A percentile compares a stretch with the other conserved stretches of the same genome.
These are phyloP conservation scores for Teleogryllus oceanicus DNA, from an alignment of 2,888 invertebrate genomes.

Conservation along the genomic window DNA sequence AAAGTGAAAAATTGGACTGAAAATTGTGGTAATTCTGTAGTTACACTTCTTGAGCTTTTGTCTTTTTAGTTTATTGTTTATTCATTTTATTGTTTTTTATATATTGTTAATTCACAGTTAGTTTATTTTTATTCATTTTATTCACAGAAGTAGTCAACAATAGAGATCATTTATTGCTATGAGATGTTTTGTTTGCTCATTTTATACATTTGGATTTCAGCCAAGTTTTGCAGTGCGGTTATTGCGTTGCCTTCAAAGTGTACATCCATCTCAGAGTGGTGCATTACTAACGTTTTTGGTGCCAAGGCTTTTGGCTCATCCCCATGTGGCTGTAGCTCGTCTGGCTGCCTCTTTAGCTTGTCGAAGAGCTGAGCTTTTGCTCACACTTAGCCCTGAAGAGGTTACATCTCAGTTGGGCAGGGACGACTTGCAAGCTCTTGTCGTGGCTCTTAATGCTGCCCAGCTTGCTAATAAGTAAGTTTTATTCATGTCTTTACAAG, in stretches of 20 bases:
- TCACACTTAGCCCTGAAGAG: constrained; percentile 59
- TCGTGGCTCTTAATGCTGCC: constrained; percentile 24
- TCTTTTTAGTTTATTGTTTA: neutral
- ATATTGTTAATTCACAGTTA: too few species aligned
- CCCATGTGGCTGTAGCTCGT: constrained; percentile 63
- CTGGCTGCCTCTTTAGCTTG: constrained; percentile 70
- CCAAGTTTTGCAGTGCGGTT: constrained; percentile 66
- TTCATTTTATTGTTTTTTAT: too few species aligned
- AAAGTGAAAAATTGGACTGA: too few species aligned
- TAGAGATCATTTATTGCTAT: too few species aligned
- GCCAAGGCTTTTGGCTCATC: constrained; percentile 62
- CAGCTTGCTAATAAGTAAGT: constrained; percentile 36
- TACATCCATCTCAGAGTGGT: constrained; percentile 69
- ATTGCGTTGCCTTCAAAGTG: constrained; percentile 64
- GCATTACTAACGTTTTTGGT: constrained; percentile 61
- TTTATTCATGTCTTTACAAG: neutral
- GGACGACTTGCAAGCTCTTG: neutral
- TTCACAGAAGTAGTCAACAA: too few species aligned
- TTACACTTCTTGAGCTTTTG: neutral
- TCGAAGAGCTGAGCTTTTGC: constrained; percentile 64
- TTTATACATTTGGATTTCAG: constrained; percentile 47
- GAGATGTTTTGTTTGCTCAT: neutral
- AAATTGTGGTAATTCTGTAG: too few species aligned
- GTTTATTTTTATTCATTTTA: too few species aligned
- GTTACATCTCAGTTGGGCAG: constrained; percentile 57